Evolutionary conservation across 2,113 vertebrate species (phyloP).

Genomic region (Saimiri boliviensis): DNA sequence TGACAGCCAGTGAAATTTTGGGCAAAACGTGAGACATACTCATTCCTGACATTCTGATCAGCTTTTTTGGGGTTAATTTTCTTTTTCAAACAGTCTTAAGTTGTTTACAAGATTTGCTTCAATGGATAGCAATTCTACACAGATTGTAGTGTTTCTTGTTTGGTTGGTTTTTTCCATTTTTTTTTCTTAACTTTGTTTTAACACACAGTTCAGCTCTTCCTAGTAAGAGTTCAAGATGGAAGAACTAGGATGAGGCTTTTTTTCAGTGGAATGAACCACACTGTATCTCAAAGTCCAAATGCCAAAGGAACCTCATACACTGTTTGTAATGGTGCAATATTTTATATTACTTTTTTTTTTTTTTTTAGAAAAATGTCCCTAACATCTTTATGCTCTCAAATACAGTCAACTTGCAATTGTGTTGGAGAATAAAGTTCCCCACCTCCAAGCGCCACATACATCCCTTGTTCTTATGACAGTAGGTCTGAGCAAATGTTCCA

Average conservation of each 20-base stretch:
- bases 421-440: not conserved
- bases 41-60: slow-evolving; percentile 76
- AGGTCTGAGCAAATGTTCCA: slow-evolving; percentile 60
- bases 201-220: slow-evolving; percentile 63
- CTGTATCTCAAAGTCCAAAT: slow-evolving; percentile 59
- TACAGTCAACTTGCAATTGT: slow-evolving; percentile 30
- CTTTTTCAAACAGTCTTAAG: slow-evolving; percentile 77
- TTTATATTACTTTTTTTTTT: slow-evolving; percentile 35
- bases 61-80: slow-evolving; percentile 77
- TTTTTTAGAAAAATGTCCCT: not conserved
- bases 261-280: slow-evolving; percentile 66
- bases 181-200: slow-evolving; percentile 66
- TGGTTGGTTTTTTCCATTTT: not conserved
- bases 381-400: slow-evolving; percentile 12
- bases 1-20: slow-evolving; percentile 74
- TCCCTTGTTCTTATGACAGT: slow-evolving; percentile 61
- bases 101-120: slow-evolving; percentile 82
- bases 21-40: slow-evolving; percentile 72
- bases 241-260: slow-evolving; percentile 43
- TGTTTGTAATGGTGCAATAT: slow-evolving; percentile 68
- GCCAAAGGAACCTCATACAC: slow-evolving; percentile 51
- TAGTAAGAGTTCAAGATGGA: slow-evolving; percentile 66
- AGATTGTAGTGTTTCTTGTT: slow-evolving; percentile 39
- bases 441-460: not conserved
- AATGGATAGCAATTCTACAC: slow-evolving; percentile 58